Evolutionary conservation across 2,113 vertebrate genomes (phyloP).

Genomic region (mouse (Mus musculus)): GRCm39 chr12:16648001-16648500

Average conservation of each 20-base stretch:
- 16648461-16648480: not conserved
- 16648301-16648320: not conserved
- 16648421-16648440: not conserved
- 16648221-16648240: not conserved
- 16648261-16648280: not conserved
- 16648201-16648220: not conserved
- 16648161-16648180: not conserved
- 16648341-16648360: not conserved
- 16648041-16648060: not conserved
- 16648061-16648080: accelerated
- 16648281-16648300: not conserved
- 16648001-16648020: not conserved
- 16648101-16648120: not conserved
- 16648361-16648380: not conserved
- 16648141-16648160: not conserved
- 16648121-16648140: not conserved
- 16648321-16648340: not conserved
- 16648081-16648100: not conserved
- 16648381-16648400: no score
- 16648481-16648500: not conserved
- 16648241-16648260: no score
- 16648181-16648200: not conserved
- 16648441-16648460: not conserved
- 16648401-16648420: not conserved
- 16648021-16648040: not conserved